Conservation (phyloP, 1,140 invertebrate species). For the Pachyrhynchus sulphureomaculatus region DNA sequence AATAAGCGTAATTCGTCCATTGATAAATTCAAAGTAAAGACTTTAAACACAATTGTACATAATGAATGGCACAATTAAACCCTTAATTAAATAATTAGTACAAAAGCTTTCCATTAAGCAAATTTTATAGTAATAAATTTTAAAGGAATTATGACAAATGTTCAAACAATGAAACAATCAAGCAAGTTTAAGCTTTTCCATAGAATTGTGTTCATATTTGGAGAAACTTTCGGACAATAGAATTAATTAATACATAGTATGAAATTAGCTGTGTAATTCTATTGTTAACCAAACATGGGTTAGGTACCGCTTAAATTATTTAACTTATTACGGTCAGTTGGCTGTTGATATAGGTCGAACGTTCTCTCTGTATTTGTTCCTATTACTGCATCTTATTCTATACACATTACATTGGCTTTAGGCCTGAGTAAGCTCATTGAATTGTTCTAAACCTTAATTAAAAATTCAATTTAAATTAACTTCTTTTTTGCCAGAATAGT, state of each 20-base stretch:
- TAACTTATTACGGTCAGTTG: constrained; percentile 3
- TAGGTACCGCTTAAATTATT: constrained; percentile 18
- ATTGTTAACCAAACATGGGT: constrained; percentile 16
- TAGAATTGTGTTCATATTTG: constrained; percentile 26
- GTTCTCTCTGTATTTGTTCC: background rate
- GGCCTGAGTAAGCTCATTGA: no score
- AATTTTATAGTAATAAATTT: constrained; percentile 18
- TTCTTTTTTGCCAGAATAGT: no score
- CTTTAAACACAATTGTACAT: background rate
- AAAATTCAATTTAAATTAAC: no score
- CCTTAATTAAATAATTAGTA: constrained; percentile 17
- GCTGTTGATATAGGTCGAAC: background rate
- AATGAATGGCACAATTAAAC: constrained; percentile 18
- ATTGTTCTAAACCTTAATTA: no score
- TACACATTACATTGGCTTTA: no score
- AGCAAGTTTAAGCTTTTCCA: constrained; percentile 18
- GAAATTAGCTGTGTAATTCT: constrained; percentile 28
- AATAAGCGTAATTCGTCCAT: background rate
- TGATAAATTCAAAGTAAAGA: background rate
- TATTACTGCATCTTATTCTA: background rate
- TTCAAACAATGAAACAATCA: constrained; percentile 28
- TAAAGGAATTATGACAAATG: constrained; percentile 28
- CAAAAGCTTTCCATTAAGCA: constrained; percentile 17
- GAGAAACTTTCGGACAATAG: constrained; percentile 30
- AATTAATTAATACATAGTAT: constrained; percentile 18